These are phyloP conservation scores for Troglohyphantes excavatus DNA, from an alignment of 2,888 invertebrate genomes.

Conservation along the genomic window DNA sequence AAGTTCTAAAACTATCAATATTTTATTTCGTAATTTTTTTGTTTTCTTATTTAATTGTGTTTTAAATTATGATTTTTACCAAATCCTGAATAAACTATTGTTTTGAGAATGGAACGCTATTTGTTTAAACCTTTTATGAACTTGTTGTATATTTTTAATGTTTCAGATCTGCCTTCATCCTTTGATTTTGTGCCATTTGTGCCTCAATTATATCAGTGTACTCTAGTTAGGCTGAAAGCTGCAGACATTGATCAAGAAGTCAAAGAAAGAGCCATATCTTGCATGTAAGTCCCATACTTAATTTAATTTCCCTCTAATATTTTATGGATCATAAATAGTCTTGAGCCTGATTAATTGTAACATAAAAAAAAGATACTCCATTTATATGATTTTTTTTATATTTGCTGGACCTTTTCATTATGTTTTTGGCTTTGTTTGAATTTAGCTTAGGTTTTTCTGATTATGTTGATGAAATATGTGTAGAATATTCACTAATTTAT, in stretches of 20 bases:
- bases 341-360: too few relatives aligned
- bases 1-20: too few relatives aligned
- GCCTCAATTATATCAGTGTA: slow-evolving; percentile 89
- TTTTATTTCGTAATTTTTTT: too few relatives aligned
- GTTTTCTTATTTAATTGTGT: too few relatives aligned
- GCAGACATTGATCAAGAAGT: slow-evolving; percentile 99
- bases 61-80: too few relatives aligned
- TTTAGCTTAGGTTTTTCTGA: too few relatives aligned
- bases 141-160: neutral
- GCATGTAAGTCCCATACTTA: slow-evolving; percentile 86
- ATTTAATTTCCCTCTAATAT: too few relatives aligned
- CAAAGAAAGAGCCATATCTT: slow-evolving; percentile 98
- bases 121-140: neutral
- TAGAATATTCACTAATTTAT: too few relatives aligned
- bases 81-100: too few relatives aligned
- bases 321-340: too few relatives aligned
- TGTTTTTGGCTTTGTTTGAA: neutral
- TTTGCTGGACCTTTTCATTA: neutral
- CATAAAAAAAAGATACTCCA: neutral
- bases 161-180: slow-evolving; percentile 84
- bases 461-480: too few relatives aligned
- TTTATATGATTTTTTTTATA: neutral
- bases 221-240: slow-evolving; percentile 92
- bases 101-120: too few relatives aligned
- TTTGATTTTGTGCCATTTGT: slow-evolving; percentile 91